Conservation (phyloP, 2,113 vertebrate species). For the Nanger granti region DNA sequence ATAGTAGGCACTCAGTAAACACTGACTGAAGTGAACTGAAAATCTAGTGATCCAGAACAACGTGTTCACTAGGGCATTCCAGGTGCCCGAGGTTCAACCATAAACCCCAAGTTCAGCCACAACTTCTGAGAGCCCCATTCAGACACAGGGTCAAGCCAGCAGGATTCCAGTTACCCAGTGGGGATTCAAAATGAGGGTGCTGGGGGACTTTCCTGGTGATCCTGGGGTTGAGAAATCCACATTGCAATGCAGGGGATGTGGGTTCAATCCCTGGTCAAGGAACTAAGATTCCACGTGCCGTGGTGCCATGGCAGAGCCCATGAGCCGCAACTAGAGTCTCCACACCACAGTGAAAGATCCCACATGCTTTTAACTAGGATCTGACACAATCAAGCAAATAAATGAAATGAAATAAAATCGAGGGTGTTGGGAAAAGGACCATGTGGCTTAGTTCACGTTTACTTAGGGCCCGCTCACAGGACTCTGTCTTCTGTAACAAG, state of each 20-base stretch:
- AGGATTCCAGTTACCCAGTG: neutral
- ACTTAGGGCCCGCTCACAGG: neutral
- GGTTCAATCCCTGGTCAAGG: neutral
- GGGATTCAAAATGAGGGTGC: neutral
- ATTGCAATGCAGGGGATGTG: neutral
- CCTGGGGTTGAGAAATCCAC: neutral
- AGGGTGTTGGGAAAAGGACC: neutral
- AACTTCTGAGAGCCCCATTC: neutral
- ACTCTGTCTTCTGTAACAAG: neutral
- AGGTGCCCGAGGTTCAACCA: neutral
- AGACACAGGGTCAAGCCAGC: neutral
- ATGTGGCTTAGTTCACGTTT: neutral
- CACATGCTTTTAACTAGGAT: neutral
- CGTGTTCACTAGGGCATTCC: rapidly evolving
- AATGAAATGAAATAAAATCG: neutral
- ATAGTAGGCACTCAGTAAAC: neutral
- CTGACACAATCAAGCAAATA: neutral
- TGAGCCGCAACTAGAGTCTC: neutral
- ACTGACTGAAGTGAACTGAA: neutral
- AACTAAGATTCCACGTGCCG: neutral
- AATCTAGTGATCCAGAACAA: neutral
- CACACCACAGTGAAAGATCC: neutral
- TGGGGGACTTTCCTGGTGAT: neutral
- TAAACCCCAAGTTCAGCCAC: neutral
- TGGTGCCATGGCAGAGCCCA: neutral